These are phyloP conservation scores for Poeciliopsis infans DNA, from an alignment of 2,797 vertebrate species.

Conservation along the genomic window DNA sequence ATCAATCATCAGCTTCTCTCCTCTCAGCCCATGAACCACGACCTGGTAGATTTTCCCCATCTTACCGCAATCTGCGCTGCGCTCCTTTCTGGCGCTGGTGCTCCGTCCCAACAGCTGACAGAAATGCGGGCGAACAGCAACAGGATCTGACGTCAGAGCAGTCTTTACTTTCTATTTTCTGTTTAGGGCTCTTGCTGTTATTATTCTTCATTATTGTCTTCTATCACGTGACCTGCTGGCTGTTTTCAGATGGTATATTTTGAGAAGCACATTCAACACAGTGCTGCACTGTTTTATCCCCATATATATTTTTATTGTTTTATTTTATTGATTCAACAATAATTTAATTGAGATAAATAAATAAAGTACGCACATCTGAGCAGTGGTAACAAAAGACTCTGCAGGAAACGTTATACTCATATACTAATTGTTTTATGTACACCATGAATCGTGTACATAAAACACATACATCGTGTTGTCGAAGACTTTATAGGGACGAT, in stretches of 20 bases:
- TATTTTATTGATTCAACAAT: no score
- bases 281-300: no score
- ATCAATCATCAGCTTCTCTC: constrained; percentile 60
- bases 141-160: background rate
- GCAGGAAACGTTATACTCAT: no score
- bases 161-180: constrained; percentile 1
- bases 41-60: constrained; percentile 79
- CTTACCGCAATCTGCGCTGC: background rate
- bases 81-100: fast-evolving
- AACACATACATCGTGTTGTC: no score
- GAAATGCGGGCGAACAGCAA: background rate
- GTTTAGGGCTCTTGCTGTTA: background rate
- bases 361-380: background rate
- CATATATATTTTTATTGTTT: no score
- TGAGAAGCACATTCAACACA: background rate
- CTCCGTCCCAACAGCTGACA: background rate
- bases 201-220: no score
- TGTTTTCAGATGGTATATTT: background rate
- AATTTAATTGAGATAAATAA: background rate
- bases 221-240: background rate
- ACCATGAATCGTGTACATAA: no score
- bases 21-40: constrained; percentile 38
- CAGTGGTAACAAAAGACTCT: background rate
- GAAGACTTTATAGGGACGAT: background rate
- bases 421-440: no score